Evolutionary conservation across 2,888 invertebrate species (phyloP).

Genomic region (Tetanocera ferruginea): DNA sequence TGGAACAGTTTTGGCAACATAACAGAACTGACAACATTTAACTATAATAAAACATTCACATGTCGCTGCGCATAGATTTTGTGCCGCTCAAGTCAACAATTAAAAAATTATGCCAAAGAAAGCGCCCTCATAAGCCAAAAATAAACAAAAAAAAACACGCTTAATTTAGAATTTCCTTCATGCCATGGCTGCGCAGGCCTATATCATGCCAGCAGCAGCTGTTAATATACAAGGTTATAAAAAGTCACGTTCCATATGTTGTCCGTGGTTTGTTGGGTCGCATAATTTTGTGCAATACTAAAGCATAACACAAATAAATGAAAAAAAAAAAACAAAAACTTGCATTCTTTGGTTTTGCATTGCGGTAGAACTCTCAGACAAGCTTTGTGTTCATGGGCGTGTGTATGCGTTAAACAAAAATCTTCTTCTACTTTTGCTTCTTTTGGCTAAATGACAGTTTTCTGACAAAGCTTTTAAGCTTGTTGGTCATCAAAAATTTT

Average conservation of each 20-base stretch:
- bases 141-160: background rate
- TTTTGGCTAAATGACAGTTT: background rate
- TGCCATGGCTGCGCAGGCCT: too few relatives aligned
- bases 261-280: background rate
- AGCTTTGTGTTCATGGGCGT: too few relatives aligned
- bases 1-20: background rate
- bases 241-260: constrained; percentile 1
- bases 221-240: background rate
- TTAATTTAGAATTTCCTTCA: too few relatives aligned
- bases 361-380: too few relatives aligned
- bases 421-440: background rate
- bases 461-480: background rate
- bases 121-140: constrained; percentile 3
- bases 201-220: background rate
- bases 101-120: background rate
- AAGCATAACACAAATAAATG: background rate
- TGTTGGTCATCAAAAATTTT: background rate
- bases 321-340: background rate
- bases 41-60: background rate
- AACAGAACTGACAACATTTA: background rate
- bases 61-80: background rate
- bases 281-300: background rate
- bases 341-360: background rate
- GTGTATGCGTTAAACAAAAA: too few relatives aligned
- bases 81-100: background rate